A percentile compares a stretch with the other conserved stretches of the same genome.
phyloP scores from a whole-genome alignment of 2,888 invertebrate species.

The Diplolepis rosae region DNA sequence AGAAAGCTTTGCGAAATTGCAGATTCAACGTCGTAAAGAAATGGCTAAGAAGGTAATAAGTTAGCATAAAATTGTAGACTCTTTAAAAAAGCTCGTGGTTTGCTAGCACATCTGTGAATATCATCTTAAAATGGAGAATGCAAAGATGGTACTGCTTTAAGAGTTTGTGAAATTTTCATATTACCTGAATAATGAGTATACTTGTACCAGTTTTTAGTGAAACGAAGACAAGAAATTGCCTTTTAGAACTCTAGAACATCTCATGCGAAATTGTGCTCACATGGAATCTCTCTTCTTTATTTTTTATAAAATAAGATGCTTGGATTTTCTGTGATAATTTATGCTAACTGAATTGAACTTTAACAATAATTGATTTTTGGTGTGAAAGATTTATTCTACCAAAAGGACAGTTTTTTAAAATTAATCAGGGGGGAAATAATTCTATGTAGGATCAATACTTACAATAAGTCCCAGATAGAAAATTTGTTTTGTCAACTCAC shows the following conservation, averaged over 20 bases:
- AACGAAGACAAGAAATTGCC: not conserved
- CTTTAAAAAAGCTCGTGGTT: not conserved
- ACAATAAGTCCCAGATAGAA: not conserved
- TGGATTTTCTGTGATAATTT: too few relatives aligned
- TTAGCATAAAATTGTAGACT: not conserved
- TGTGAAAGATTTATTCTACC: too few relatives aligned
- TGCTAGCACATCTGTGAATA: not conserved
- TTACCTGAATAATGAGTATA: constrained; percentile 58
- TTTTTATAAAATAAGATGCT: too few relatives aligned
- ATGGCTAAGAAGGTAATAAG: constrained; percentile 2
- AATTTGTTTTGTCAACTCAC: not conserved
- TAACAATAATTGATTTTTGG: too few relatives aligned
- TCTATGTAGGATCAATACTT: too few relatives aligned
- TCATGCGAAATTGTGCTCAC: constrained; percentile 55
- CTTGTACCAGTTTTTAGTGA: not conserved
- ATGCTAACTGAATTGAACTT: too few relatives aligned
- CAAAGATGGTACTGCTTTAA: constrained; percentile 44
- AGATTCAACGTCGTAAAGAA: not conserved
- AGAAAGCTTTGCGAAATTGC: not conserved
- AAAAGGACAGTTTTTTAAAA: too few relatives aligned
- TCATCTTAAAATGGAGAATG: not conserved
- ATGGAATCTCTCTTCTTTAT: too few relatives aligned
- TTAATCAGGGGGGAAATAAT: too few relatives aligned
- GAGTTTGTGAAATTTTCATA: constrained; percentile 66
- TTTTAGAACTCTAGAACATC: not conserved